Evolutionary conservation across 1,140 invertebrate species (phyloP), one percentile per base, ranked within the genome.

Genomic region (Rhynchophorus ferrugineus): DNA sequence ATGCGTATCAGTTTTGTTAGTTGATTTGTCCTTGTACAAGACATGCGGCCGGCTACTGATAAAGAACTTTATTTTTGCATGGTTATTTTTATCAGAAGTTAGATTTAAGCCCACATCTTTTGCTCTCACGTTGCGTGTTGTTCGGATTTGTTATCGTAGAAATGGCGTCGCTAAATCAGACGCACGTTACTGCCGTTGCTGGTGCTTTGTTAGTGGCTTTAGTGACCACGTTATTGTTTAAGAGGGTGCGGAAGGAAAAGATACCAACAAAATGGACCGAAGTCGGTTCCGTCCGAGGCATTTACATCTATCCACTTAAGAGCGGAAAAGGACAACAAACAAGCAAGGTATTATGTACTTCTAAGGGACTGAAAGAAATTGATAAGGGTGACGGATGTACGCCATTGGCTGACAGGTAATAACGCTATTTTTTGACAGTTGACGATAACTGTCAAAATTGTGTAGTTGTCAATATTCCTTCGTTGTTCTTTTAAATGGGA

Each of bases 251-350:
- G 13, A 49, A 44, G 33, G 53, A 55, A 37, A 55, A 51, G 51
- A 35, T 50, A 11, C 54, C 54, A 3, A 41, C 14, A 3, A 20
- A 56, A 49, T 69, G 68, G 68, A 53, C 56, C 29, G 8, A 48
- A 37, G 60, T 68, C 2, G 68, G 63, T 3, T 58, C 35, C 19
- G 38, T 69, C 2, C 54, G 47, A n/a, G 46, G 61, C 8, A 18
- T 69, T 8, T 56, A 49, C 21, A 21, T 69, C 5, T 69, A 67
- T 57, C 68, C 68, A 0, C 44, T 69, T 29, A 69, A 69, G 44
- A 67, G 66, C 43, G 66, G 62, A 6, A 45, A 55, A 13, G 37
- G 61, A n/a, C 49, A 60, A 5, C 57, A 62, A 36, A 17, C 64
- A 14, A 17, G 60, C 37, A 53, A 29, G 21, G 63, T 61, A 1